Evolutionary conservation across 2,113 vertebrate species (phyloP).

Genomic region (Oryzias javanicus): DNA sequence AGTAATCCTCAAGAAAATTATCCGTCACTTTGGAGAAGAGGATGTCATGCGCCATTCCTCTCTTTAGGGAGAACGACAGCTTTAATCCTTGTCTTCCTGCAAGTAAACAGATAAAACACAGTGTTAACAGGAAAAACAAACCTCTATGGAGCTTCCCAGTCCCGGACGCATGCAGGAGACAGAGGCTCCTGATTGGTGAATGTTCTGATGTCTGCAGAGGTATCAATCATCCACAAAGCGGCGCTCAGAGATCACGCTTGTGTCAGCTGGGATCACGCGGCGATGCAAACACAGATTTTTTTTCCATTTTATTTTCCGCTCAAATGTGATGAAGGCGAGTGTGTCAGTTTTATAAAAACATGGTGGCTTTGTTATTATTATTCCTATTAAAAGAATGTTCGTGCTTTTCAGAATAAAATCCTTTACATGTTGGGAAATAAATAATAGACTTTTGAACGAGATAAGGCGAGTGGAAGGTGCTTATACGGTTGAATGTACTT

Average conservation of each 20-base stretch:
- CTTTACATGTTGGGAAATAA: too few species aligned
- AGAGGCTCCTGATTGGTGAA: slow-evolving; percentile 8
- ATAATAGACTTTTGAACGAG: too few species aligned
- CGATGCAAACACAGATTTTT: neutral
- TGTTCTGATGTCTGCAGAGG: slow-evolving; percentile 28
- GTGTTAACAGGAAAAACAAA: slow-evolving; percentile 16
- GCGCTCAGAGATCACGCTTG: slow-evolving; percentile 66
- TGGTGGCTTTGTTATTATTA: too few species aligned
- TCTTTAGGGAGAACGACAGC: slow-evolving; percentile 14
- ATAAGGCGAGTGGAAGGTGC: too few species aligned
- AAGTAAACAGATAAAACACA: slow-evolving; percentile 43
- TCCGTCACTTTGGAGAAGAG: slow-evolving; percentile 15
- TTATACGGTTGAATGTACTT: too few species aligned
- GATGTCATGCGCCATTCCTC: slow-evolving; percentile 27
- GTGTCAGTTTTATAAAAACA: too few species aligned
- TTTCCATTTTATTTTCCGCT: too few species aligned
- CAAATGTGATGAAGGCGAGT: too few species aligned
- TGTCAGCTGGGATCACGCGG: neutral
- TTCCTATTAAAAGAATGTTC: too few species aligned
- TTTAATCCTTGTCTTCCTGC: slow-evolving; percentile 37
- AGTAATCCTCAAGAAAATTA: slow-evolving; percentile 26
- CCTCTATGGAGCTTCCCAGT: slow-evolving; percentile 18
- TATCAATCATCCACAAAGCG: slow-evolving; percentile 52
- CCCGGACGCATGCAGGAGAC: slow-evolving; percentile 10
- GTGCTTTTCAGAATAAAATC: too few species aligned